phyloP scores from a whole-genome alignment of 1,140 invertebrate genomes.

The Papilio polyxenes region DNA sequence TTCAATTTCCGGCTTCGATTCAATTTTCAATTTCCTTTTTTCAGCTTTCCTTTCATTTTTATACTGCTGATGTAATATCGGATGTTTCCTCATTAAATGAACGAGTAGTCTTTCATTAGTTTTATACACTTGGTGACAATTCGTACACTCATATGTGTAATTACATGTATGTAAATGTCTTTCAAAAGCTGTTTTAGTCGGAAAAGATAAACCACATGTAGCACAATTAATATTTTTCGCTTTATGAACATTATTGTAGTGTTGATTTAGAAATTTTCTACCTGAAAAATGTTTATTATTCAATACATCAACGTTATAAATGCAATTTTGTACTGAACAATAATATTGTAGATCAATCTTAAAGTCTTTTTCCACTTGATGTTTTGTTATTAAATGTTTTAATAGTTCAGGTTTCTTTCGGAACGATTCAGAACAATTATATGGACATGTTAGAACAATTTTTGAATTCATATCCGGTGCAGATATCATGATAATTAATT shows the following conservation, averaged over 20 bases:
- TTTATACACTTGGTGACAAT: constrained; percentile 58
- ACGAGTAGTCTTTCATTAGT: constrained; percentile 60
- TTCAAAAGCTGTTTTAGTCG: constrained; percentile 43
- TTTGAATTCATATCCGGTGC: constrained; percentile 55
- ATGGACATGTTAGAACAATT: constrained; percentile 56
- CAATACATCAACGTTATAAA: constrained; percentile 47
- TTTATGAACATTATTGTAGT: constrained; percentile 65
- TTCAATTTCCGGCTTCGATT: constrained; percentile 42
- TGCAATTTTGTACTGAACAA: constrained; percentile 51
- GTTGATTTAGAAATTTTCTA: constrained; percentile 68
- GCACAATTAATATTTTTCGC: constrained; percentile 49
- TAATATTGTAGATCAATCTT: constrained; percentile 56
- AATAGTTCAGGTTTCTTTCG: constrained; percentile 56
- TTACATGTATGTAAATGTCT: constrained; percentile 62
- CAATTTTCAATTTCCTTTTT: constrained; percentile 48
- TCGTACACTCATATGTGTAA: constrained; percentile 50
- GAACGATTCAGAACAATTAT: constrained; percentile 54
- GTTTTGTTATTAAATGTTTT: constrained; percentile 54
- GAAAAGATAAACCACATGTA: constrained; percentile 50
- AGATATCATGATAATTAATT: constrained; percentile 51
- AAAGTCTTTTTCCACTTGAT: constrained; percentile 48
- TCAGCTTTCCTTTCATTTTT: constrained; percentile 57
- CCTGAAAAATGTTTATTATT: constrained; percentile 57
- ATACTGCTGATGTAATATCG: constrained; percentile 60
- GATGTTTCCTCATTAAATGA: constrained; percentile 65